Conservation (phyloP, 2,797 vertebrate genomes). For the Pogoniulus pusillus region DNA sequence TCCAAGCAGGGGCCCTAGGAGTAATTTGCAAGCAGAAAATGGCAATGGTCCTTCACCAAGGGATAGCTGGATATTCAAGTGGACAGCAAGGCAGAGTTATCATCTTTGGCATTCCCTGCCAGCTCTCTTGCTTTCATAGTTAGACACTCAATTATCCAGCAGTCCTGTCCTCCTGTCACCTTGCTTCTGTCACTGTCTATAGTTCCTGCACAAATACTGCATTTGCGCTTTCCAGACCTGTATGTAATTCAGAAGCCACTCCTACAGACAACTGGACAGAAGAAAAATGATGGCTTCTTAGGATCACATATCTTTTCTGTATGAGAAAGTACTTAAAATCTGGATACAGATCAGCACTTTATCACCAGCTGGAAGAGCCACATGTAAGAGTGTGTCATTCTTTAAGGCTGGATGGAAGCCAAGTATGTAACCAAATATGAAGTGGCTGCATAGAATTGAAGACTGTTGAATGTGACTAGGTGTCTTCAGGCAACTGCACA, state of each 20-base stretch:
- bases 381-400: neutral
- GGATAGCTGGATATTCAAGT: neutral
- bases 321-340: neutral
- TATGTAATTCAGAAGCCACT: neutral
- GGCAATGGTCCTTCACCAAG: neutral
- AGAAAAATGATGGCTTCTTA: neutral
- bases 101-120: neutral
- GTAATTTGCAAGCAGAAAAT: neutral
- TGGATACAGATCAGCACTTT: neutral
- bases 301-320: neutral
- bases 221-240: neutral
- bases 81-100: neutral
- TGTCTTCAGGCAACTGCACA: neutral
- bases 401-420: neutral
- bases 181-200: neutral
- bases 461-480: neutral
- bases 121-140: neutral
- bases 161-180: neutral
- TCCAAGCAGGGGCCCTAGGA: neutral
- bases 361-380: neutral
- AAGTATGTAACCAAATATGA: neutral
- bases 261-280: neutral
- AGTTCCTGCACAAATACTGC: neutral
- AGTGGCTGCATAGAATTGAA: neutral
- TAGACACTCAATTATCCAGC: neutral